Base-by-base conservation (phyloP, 2,888 invertebrate species). In the Magallana nippona region DNA sequence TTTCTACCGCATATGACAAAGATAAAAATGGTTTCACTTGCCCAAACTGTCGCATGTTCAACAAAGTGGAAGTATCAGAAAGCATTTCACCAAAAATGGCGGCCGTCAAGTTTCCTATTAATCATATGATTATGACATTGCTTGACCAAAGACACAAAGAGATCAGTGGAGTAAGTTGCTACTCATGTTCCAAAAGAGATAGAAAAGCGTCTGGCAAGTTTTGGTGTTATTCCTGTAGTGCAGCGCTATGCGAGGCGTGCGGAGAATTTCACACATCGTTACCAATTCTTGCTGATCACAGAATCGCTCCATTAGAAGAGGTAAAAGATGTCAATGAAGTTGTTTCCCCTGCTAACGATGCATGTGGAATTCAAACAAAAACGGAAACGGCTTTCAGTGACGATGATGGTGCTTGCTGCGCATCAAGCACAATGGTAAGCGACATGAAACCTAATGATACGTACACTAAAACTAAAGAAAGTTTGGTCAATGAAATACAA, bases 91-190 rank as follows among this genome's bases (percentile, higher is more conserved):
- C 27, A 10, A 63, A 63, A 22, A 11, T 8, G 10, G 22, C 22
- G 63, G 63, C 63, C 2, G 5, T 10, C 11, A 22, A 22, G 19
- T 63, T 22, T 63, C 63, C 63, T 1, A 44, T 78, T 0, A 78
- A 78, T 44, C 78, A 78, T 78, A 15, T 78, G 22, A 78, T 78
- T 44, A 78, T 44, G 78, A 78, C 78, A 13, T 55, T 78, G 78
- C 44, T 78, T 44, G 78, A 78, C 44, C 32, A 78, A 15, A 32
- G 15, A n/a, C 17, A 78, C 27, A 15, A 44, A 44, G 78, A 78
- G 8, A 78, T 15, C n/a, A 44, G 3, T 44, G 78, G 44, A 32
- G n/a, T 15, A 2, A 44, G 8, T 44, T 79, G 79, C 19, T 56
- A 79, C 8, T 27, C 79, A n/a, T 79, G 79, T 55, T 19, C n/a